These are phyloP conservation scores for Catagonus wagneri DNA, from an alignment of 2,113 vertebrate genomes.

Conservation along the genomic window DNA sequence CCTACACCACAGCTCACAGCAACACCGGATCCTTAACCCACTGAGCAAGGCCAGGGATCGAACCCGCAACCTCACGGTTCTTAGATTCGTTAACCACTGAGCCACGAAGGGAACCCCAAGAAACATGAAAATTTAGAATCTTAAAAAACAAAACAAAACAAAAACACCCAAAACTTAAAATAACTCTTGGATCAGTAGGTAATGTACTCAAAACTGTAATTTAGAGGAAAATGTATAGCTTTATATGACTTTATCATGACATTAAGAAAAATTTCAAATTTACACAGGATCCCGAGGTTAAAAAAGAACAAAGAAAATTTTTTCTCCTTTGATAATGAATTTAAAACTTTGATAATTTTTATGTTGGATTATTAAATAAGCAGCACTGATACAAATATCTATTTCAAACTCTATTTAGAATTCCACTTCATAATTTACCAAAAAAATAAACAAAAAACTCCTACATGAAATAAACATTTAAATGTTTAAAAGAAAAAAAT, in stretches of 20 bases:
- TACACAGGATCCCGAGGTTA: neutral
- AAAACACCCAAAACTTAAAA: neutral
- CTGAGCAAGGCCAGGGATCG: too few species aligned
- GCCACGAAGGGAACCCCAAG: too few species aligned
- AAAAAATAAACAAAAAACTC: neutral
- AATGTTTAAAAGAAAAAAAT: neutral
- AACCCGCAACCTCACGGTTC: too few species aligned
- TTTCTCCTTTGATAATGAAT: neutral
- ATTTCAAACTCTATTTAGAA: slow-evolving; percentile 19
- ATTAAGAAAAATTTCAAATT: neutral
- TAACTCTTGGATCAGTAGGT: neutral
- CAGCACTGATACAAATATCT: neutral
- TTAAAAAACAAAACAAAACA: neutral
- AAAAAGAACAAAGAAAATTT: neutral
- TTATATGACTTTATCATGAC: neutral
- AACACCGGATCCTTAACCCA: too few species aligned
- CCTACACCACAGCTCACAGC: too few species aligned
- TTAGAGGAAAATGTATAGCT: neutral
- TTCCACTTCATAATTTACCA: neutral
- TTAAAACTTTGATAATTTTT: neutral
- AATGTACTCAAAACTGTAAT: neutral
- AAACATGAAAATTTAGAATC: too few species aligned
- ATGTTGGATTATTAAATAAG: neutral
- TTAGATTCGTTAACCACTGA: too few species aligned
- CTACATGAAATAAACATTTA: neutral